Conservation (phyloP, 1,140 invertebrate genomes). For the Dendrolimus punctatus region DNA sequence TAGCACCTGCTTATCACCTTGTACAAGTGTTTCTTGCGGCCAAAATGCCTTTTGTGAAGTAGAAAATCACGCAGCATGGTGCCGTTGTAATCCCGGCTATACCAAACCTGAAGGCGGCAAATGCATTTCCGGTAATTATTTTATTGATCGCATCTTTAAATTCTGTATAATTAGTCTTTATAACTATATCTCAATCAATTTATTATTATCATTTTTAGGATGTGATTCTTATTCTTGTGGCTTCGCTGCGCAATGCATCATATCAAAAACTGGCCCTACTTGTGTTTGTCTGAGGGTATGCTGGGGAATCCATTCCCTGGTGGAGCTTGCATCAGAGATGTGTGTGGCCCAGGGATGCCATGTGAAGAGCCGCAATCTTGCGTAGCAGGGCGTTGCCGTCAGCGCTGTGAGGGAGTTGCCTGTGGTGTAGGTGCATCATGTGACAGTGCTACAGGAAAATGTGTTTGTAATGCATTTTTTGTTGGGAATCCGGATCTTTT, state of each 20-base stretch:
- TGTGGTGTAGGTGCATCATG: slow-evolving; percentile 86
- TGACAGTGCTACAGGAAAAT: slow-evolving; percentile 84
- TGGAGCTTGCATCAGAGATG: slow-evolving; percentile 84
- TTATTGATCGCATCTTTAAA: no score
- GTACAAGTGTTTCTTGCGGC: slow-evolving; percentile 83
- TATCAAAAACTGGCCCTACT: slow-evolving; percentile 87
- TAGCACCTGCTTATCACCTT: slow-evolving; percentile 87
- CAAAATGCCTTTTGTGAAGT: slow-evolving; percentile 90
- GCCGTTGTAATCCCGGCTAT: slow-evolving; percentile 87
- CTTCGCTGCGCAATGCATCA: slow-evolving; percentile 87
- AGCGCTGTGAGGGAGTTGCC: slow-evolving; percentile 86
- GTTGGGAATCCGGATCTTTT: slow-evolving; percentile 90
- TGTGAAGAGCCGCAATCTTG: slow-evolving; percentile 87
- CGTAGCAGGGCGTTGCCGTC: slow-evolving; percentile 87
- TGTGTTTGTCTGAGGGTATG: slow-evolving; percentile 90
- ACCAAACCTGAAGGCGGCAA: slow-evolving; percentile 82
- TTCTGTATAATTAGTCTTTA: slow-evolving; percentile 1
- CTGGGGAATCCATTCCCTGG: slow-evolving; percentile 93
- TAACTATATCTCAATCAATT: slow-evolving; percentile 8
- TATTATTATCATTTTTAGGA: slow-evolving; percentile 62
- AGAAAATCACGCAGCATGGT: slow-evolving; percentile 91
- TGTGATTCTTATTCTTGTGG: slow-evolving; percentile 88
- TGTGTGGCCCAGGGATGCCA: slow-evolving; percentile 83
- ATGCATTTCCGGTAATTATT: slow-evolving; percentile 81
- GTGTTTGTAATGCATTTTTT: slow-evolving; percentile 89